Percentiles rank a stretch among this genome's conserved stretches.
These are phyloP conservation scores for Acomys russatus DNA, from an alignment of 2,797 vertebrate species.

Conservation along the genomic window DNA sequence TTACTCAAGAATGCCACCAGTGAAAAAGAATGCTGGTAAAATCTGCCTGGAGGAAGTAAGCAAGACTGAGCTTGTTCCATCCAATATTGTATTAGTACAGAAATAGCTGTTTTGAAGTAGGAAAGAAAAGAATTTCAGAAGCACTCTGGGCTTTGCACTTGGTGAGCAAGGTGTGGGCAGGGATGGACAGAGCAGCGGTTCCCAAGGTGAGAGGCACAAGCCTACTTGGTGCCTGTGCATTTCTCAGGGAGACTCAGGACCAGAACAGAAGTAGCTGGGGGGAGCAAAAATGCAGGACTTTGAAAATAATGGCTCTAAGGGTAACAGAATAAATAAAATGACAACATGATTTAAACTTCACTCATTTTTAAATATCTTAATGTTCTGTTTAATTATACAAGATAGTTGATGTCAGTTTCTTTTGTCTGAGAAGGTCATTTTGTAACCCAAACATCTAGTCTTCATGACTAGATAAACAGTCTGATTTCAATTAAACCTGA, in stretches of 20 bases:
- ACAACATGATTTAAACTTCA: slow-evolving; percentile 42
- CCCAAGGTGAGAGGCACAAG: neutral
- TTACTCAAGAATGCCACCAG: slow-evolving; percentile 79
- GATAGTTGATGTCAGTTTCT: neutral
- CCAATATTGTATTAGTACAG: slow-evolving; percentile 77
- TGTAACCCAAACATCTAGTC: slow-evolving; percentile 35
- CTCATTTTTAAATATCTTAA: slow-evolving; percentile 64
- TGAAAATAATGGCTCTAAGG: slow-evolving; percentile 53
- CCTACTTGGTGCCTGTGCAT: neutral
- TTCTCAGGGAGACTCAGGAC: neutral
- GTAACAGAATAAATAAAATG: slow-evolving; percentile 20
- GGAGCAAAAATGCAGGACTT: neutral
- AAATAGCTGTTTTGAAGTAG: slow-evolving; percentile 79
- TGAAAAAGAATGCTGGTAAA: slow-evolving; percentile 78
- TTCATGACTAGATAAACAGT: slow-evolving; percentile 28
- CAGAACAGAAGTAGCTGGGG: neutral
- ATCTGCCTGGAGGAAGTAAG: slow-evolving; percentile 78
- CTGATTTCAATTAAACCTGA: slow-evolving; percentile 48
- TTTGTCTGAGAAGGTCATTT: slow-evolving; percentile 35
- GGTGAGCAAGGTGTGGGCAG: neutral
- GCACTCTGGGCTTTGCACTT: slow-evolving; percentile 66
- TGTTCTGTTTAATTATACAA: slow-evolving; percentile 41
- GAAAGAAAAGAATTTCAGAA: slow-evolving; percentile 74
- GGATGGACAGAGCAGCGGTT: slow-evolving; percentile 2
- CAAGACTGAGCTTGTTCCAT: slow-evolving; percentile 80